These are phyloP conservation scores for Caiman crocodilus DNA, from an alignment of 2,797 vertebrate genomes.

Conservation along the genomic window DNA sequence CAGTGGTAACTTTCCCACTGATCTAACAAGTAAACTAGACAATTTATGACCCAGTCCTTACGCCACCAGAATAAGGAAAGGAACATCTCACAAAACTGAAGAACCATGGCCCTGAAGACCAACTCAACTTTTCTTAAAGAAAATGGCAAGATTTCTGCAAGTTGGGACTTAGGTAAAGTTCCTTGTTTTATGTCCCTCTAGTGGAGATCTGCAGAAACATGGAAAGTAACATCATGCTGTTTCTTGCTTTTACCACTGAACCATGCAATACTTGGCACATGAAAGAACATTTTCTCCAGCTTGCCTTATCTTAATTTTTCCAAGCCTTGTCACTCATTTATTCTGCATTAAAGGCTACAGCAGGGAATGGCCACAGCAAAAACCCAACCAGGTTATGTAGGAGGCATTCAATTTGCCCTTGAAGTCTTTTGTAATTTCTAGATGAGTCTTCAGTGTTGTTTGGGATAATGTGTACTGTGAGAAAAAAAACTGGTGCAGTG, in stretches of 20 bases:
- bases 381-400: accelerated
- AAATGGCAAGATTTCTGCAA: not conserved
- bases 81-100: not conserved
- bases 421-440: not conserved
- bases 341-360: not conserved
- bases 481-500: not conserved
- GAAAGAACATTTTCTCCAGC: not conserved
- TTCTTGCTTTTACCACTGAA: not conserved
- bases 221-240: not conserved
- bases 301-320: not conserved
- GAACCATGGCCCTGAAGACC: not conserved
- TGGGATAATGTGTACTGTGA: accelerated
- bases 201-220: not conserved
- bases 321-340: not conserved
- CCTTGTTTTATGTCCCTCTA: not conserved
- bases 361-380: not conserved
- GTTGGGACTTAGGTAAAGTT: not conserved
- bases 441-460: not conserved
- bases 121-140: not conserved
- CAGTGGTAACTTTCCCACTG: no score
- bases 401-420: not conserved
- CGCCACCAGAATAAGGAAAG: not conserved
- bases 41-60: no score
- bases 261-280: not conserved
- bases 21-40: no score